A percentile compares a stretch with the other conserved stretches of the same genome.
These are phyloP conservation scores for Papilio gigon DNA, from an alignment of 2,888 invertebrate genomes.

Conservation along the genomic window DNA sequence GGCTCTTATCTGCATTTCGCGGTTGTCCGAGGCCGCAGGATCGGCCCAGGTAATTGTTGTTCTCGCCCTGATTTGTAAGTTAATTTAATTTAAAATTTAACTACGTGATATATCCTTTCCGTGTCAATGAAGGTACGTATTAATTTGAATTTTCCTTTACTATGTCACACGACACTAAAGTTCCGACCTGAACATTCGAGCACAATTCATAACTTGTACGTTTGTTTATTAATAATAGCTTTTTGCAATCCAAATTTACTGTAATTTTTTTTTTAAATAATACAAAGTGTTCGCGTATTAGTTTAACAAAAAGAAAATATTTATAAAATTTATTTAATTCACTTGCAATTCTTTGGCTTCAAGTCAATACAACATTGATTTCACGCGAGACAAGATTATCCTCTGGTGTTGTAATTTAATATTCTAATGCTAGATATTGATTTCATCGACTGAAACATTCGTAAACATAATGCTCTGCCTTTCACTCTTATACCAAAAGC, in stretches of 20 bases:
- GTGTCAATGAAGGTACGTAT: neutral
- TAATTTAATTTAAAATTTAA: constrained; percentile 33
- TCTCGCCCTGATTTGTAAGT: constrained; percentile 40
- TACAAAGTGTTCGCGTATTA: too few species aligned
- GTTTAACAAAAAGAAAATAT: too few species aligned
- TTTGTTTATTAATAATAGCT: too few species aligned
- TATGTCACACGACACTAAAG: neutral
- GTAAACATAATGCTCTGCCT: too few species aligned
- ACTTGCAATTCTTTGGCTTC: too few species aligned
- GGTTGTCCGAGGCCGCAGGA: constrained; percentile 37
- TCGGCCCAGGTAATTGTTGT: constrained; percentile 36
- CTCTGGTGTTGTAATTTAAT: neutral
- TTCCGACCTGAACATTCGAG: neutral
- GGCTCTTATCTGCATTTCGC: constrained; percentile 44
- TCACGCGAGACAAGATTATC: neutral
- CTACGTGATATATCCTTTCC: constrained; percentile 14
- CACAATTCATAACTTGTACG: too few species aligned
- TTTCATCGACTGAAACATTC: neutral
- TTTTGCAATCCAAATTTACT: neutral
- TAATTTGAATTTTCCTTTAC: constrained; percentile 24
- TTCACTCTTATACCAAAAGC: too few species aligned
- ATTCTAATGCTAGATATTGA: neutral
- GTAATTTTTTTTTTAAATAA: too few species aligned
- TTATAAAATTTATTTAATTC: too few species aligned
- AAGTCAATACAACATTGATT: constrained; percentile 9